phyloP scores from a whole-genome alignment of 2,797 vertebrate genomes.

The Mormyrops boulengeri region DNA sequence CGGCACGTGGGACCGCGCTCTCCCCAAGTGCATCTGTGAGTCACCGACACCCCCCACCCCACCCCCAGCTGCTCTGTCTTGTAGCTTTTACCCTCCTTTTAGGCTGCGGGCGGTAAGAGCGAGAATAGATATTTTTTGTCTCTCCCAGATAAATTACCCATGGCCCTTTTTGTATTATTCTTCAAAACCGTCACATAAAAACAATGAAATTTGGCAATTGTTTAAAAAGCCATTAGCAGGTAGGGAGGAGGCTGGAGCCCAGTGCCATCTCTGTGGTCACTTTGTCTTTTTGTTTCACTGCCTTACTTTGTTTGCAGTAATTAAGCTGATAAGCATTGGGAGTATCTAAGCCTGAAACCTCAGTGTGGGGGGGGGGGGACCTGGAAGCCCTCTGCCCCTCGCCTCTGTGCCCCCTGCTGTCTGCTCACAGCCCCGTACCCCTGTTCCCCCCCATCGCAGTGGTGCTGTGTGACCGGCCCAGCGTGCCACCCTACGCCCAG shows the following conservation, averaged over 20 bases:
- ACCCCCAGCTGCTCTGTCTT: neutral
- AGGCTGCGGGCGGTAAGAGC: neutral
- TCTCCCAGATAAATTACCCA: neutral
- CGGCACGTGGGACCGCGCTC: conserved; percentile 88
- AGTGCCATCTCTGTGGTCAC: neutral
- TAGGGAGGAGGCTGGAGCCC: neutral
- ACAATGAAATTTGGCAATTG: neutral
- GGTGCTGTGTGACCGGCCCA: conserved; percentile 88
- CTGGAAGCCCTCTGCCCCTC: neutral
- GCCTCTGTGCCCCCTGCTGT: neutral
- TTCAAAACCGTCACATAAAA: neutral
- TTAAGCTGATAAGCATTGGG: neutral
- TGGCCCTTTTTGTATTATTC: neutral
- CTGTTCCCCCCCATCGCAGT: conserved; percentile 58
- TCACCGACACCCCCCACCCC: conserved; percentile 31
- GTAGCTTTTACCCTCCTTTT: neutral
- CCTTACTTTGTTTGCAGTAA: neutral
- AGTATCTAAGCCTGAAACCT: neutral
- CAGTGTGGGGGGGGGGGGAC: neutral
- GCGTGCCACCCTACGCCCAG: conserved; percentile 82
- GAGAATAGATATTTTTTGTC: neutral
- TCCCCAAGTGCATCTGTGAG: conserved; percentile 93
- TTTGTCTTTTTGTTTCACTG: neutral
- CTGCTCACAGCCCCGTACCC: neutral
- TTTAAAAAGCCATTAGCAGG: neutral